These are phyloP conservation scores for Natator depressus DNA, from an alignment of 2,113 vertebrate genomes.

Conservation along the genomic window DNA sequence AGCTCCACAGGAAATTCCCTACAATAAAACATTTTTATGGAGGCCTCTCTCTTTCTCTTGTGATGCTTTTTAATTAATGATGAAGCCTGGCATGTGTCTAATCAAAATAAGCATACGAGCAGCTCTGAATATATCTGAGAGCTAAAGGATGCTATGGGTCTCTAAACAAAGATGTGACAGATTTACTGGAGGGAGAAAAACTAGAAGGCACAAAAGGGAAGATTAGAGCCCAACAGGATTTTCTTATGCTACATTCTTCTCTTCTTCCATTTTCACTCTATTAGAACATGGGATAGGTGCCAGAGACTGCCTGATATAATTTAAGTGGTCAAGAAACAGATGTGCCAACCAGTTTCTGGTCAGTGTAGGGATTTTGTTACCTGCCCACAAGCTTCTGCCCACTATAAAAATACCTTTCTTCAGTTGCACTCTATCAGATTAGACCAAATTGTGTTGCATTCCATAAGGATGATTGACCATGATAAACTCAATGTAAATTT, in stretches of 20 bases:
- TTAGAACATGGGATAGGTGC: constrained; percentile 49
- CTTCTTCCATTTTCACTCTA: constrained; percentile 29
- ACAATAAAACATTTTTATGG: background rate
- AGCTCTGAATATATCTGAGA: background rate
- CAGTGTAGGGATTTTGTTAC: constrained; percentile 63
- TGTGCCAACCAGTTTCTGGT: constrained; percentile 70
- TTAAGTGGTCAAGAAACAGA: constrained; percentile 72
- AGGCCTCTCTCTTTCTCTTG: constrained; percentile 5
- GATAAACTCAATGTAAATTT: background rate
- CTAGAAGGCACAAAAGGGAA: constrained; percentile 39
- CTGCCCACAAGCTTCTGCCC: constrained; percentile 48
- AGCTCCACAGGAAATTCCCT: background rate
- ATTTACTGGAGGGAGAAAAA: constrained; percentile 14
- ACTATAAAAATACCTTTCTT: constrained; percentile 59
- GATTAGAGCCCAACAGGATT: constrained; percentile 38
- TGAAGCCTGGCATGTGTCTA: background rate
- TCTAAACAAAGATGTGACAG: constrained; percentile 49
- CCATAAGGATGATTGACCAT: background rate
- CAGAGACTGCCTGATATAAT: constrained; percentile 65
- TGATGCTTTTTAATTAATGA: constrained; percentile 25
- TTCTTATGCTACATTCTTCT: constrained; percentile 54
- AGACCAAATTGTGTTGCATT: constrained; percentile 24
- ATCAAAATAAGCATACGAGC: constrained; percentile 24
- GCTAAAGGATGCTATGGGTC: background rate
- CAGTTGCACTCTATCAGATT: constrained; percentile 17